Evolutionary conservation across 2,888 invertebrate species (phyloP).

Genomic region (Dasypogon diadema): DNA sequence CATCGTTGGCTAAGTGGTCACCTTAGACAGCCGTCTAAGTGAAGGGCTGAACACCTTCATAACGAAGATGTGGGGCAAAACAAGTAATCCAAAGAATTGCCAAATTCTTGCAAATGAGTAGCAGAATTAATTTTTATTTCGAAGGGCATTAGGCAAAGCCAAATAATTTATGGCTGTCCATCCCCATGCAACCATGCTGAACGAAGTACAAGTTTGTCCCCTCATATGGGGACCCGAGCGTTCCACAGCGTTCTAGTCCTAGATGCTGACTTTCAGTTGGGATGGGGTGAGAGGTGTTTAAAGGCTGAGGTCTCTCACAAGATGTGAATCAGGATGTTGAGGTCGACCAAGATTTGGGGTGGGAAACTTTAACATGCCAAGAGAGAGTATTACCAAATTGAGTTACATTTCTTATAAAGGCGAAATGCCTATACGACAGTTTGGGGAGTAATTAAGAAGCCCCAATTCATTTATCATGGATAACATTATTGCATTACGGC

Average conservation of each 20-base stretch:
- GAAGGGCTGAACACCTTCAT: constrained; percentile 10
- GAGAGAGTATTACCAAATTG: constrained; percentile 61
- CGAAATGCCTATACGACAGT: constrained; percentile 64
- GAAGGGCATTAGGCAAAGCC: constrained; percentile 37
- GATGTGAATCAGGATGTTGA: constrained; percentile 46
- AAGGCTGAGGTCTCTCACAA: constrained; percentile 33
- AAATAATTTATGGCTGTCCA: constrained; percentile 42
- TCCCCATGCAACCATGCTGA: constrained; percentile 44
- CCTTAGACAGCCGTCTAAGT: background rate
- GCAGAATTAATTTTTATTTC: constrained; percentile 45
- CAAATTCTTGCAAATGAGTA: constrained; percentile 48
- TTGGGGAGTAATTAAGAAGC: constrained; percentile 66
- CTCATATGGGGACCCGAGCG: constrained; percentile 4
- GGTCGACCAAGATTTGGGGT: constrained; percentile 45
- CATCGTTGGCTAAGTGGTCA: constrained; percentile 34
- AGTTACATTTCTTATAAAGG: constrained; percentile 62
- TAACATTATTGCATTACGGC: constrained; percentile 59
- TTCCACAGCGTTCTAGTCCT: background rate
- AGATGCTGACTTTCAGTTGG: background rate
- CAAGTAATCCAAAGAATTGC: constrained; percentile 8
- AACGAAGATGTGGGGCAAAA: background rate
- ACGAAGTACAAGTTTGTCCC: constrained; percentile 40
- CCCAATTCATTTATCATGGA: constrained; percentile 66
- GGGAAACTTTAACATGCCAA: constrained; percentile 48
- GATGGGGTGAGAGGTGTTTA: constrained; percentile 27